Percentiles rank a stretch among this genome's conserved stretches.
These are phyloP conservation scores for Coregonus clupeaformis DNA, from an alignment of 2,113 vertebrate species.

Conservation along the genomic window DNA sequence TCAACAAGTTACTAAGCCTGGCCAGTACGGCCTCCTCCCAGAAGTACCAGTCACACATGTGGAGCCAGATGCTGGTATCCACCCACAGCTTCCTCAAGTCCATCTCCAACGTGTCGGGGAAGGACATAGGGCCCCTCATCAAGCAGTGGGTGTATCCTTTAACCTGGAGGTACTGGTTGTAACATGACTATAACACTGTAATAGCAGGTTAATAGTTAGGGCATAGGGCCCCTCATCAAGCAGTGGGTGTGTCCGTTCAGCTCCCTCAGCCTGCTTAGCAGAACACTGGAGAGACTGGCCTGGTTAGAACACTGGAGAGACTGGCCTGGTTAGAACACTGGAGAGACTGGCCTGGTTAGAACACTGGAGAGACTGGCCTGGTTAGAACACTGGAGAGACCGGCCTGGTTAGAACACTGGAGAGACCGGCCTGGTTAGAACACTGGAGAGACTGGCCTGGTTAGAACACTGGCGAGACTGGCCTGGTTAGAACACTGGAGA, in stretches of 20 bases:
- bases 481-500: no score
- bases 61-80: conserved; percentile 99
- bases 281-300: neutral
- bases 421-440: no score
- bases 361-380: no score
- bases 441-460: no score
- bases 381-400: no score
- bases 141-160: conserved; percentile 99
- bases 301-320: no score
- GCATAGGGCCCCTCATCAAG: conserved; percentile 97
- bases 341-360: no score
- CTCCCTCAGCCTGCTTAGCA: no score
- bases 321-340: no score
- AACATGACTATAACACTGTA: neutral
- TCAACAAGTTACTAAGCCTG: conserved; percentile 97
- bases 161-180: conserved; percentile 1
- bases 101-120: conserved; percentile 98
- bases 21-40: conserved; percentile 98
- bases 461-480: no score
- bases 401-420: no score
- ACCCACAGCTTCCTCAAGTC: conserved; percentile 98
- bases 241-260: conserved; percentile 79
- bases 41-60: conserved; percentile 99
- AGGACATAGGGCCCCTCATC: conserved; percentile 98
- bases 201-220: conserved; percentile 34